Percentiles rank a stretch among this genome's conserved stretches.
Evolutionary conservation across 2,113 vertebrate species (phyloP).

Genomic region (Grammomys surdaster): DNA sequence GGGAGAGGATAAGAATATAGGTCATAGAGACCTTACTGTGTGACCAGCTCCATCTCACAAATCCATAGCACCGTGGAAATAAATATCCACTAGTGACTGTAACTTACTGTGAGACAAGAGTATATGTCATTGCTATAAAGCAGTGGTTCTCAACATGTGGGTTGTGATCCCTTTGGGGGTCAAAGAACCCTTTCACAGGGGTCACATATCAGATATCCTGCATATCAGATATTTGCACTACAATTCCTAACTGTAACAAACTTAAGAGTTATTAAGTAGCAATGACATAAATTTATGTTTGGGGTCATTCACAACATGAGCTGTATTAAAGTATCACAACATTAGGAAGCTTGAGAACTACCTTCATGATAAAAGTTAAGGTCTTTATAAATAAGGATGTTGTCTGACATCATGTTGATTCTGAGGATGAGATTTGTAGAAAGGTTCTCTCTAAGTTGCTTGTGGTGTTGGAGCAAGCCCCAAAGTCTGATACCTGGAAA

Average conservation of each 20-base stretch:
- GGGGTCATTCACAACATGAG: not conserved
- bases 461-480: not conserved
- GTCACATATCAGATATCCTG: not conserved
- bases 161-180: not conserved
- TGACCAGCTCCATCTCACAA: not conserved
- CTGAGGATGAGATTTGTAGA: not conserved
- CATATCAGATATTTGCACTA: not conserved
- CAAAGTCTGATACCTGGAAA: not conserved
- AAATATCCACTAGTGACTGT: not conserved
- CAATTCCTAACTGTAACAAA: not conserved
- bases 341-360: not conserved
- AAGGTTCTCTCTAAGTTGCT: not conserved
- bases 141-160: not conserved
- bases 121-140: not conserved
- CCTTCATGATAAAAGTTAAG: not conserved
- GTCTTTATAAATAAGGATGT: not conserved
- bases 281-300: not conserved
- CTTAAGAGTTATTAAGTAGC: not conserved
- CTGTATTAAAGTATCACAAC: not conserved
- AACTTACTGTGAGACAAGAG: no score
- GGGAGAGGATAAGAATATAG: not conserved
- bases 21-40: rapidly evolving
- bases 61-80: not conserved
- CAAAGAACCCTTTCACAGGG: not conserved
- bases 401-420: rapidly evolving